These are phyloP conservation scores for Rissa tridactyla DNA, from an alignment of 2,113 vertebrate genomes.

Conservation along the genomic window DNA sequence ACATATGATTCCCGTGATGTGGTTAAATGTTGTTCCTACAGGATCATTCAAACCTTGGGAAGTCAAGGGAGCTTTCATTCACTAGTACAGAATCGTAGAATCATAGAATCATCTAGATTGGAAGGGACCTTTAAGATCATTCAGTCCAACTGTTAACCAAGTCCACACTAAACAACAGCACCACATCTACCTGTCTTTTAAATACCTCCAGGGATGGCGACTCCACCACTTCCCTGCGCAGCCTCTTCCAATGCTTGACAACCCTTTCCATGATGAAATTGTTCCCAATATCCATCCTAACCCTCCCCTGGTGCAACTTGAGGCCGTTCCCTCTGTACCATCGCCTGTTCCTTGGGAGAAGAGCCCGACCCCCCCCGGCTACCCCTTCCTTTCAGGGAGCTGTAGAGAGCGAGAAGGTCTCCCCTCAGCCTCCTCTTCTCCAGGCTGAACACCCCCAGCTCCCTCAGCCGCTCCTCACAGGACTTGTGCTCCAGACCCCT, in stretches of 20 bases:
- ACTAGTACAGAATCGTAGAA: neutral
- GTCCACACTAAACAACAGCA: neutral
- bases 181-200: neutral
- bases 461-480: neutral
- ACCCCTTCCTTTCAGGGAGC: too few relatives aligned
- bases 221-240: neutral
- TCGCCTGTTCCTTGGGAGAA: too few relatives aligned
- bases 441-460: neutral
- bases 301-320: neutral
- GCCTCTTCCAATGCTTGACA: neutral
- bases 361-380: too few relatives aligned
- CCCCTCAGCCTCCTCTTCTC: too few relatives aligned
- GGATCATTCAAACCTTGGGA: neutral
- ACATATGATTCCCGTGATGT: neutral
- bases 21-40: fast-evolving
- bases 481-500: neutral
- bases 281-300: neutral
- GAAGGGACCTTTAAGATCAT: neutral
- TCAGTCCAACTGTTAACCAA: neutral
- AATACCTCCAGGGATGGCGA: neutral
- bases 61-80: neutral
- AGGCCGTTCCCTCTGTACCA: too few relatives aligned
- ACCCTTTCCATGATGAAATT: neutral
- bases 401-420: too few relatives aligned
- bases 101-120: neutral